Base-by-base conservation (phyloP, 2,113 vertebrate species). In the Antechinus stuartii region DNA sequence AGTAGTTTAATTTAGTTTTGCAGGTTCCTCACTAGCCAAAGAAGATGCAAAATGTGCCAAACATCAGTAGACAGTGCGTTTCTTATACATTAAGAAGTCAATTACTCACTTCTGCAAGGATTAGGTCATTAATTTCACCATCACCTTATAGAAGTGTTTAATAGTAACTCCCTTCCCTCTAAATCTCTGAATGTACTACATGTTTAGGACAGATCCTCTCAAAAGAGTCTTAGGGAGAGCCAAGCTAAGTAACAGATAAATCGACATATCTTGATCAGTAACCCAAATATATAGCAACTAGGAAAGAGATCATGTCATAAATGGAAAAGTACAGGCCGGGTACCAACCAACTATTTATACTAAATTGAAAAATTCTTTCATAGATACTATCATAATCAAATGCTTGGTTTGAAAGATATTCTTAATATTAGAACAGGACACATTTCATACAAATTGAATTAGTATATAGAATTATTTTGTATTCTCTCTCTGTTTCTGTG, bases 41-140 rank as follows among this genome's bases (percentile, higher is more conserved):
- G 54, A 89, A 94, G 56, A 93, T 91, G 56, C 91, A 94, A 52
- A 93, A 46, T 19, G 25, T n/a, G 92, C 92, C 89, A 90, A 93
- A 95, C 76, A 57, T 94, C 90, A 95, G 55, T 89, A 96, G 95
- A 49, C 90, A 35, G 12, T 56, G 95, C 49, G 91, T 95, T 94
- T 89, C 92, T 95, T 92, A 50, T 47, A 92, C 68, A 89, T 92
- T 92, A 96, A 91, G 89, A 94, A 96, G 95, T 96, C 97, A 97
- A 91, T 94, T 97, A 97, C 91, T 97, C 96, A 95, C 94, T 96
- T 96, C 94, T 90, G 92, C 92, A 49, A 90, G 93, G 96, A 96
- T 98, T 92, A 96, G 90, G 92, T 96, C 96, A 96, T 94, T 93
- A 92, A 96, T 95, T 96, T 61, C 94, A 96, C 93, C 89, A 76